phyloP scores from a whole-genome alignment of 2,113 vertebrate species.

The Lates calcarifer region DNA sequence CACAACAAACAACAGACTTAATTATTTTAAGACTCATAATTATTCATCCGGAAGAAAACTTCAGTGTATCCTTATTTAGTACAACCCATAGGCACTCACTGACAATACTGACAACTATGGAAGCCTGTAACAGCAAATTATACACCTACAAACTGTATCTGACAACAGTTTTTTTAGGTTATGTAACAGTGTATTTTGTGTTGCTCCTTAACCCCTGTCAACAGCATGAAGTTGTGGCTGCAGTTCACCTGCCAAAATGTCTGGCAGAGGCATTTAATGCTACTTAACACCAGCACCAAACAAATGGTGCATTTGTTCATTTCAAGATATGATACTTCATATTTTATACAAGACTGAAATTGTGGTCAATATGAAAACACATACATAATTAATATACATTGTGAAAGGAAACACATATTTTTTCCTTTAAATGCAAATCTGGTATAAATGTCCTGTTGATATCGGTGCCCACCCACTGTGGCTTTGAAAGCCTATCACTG shows the following conservation, averaged over 20 bases:
- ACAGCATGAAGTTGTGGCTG: neutral
- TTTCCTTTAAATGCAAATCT: slow-evolving; percentile 26
- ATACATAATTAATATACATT: neutral
- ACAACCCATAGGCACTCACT: neutral
- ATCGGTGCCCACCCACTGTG: slow-evolving; percentile 19
- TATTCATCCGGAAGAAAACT: neutral
- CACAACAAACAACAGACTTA: too few relatives aligned
- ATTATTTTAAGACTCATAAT: slow-evolving; percentile 1
- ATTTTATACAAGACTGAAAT: neutral
- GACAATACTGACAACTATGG: neutral
- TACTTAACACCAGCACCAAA: neutral
- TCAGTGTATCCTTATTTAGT: neutral
- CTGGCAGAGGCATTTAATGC: neutral
- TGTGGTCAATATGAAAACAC: neutral
- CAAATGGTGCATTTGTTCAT: neutral
- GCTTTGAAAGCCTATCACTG: slow-evolving; percentile 36
- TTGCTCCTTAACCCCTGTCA: neutral
- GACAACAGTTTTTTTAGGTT: neutral
- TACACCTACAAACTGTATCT: neutral
- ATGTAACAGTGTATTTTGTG: neutral
- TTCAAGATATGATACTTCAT: neutral
- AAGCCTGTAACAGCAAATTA: neutral
- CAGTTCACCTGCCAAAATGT: neutral
- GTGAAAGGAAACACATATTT: neutral
- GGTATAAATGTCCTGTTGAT: slow-evolving; percentile 3